Percentiles rank a stretch among this genome's conserved stretches.
Conservation (phyloP, 2,113 vertebrate genomes). For the Leucopsar rothschildi region DNA sequence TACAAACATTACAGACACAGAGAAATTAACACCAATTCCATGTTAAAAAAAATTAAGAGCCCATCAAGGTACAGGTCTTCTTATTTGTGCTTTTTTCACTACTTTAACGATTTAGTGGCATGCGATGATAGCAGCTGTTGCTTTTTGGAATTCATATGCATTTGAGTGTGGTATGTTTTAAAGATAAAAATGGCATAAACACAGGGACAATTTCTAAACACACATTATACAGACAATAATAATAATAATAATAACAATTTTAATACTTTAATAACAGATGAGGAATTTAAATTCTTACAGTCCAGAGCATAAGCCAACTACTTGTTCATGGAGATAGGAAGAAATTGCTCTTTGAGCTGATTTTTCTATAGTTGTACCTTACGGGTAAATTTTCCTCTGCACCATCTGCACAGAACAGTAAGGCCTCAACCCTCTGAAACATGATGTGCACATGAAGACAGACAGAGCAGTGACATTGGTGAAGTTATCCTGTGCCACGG, state of each 20-base stretch:
- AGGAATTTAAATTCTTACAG: background rate
- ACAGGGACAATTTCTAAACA: background rate
- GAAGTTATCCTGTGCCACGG: background rate
- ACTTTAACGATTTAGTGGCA: background rate
- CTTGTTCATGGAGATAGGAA: background rate
- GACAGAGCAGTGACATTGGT: background rate
- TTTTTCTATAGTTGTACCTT: background rate
- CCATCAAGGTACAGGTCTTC: background rate
- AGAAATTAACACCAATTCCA: slow-evolving; percentile 48
- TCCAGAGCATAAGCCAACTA: background rate
- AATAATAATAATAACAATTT: background rate
- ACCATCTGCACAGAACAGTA: background rate
- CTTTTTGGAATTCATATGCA: background rate
- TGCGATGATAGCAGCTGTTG: background rate
- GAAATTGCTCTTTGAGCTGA: background rate
- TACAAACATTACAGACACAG: slow-evolving; percentile 43
- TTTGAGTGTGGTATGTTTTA: background rate
- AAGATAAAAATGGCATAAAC: background rate
- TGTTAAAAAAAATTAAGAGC: background rate
- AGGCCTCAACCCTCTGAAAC: background rate
- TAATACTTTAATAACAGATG: background rate
- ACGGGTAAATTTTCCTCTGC: background rate
- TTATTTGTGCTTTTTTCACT: background rate
- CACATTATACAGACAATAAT: background rate
- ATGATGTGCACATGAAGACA: rapidly evolving